Evolutionary conservation across 2,888 invertebrate genomes (phyloP), one percentile per base, ranked within the genome.

Genomic region (Drosophila ustulata): DNA sequence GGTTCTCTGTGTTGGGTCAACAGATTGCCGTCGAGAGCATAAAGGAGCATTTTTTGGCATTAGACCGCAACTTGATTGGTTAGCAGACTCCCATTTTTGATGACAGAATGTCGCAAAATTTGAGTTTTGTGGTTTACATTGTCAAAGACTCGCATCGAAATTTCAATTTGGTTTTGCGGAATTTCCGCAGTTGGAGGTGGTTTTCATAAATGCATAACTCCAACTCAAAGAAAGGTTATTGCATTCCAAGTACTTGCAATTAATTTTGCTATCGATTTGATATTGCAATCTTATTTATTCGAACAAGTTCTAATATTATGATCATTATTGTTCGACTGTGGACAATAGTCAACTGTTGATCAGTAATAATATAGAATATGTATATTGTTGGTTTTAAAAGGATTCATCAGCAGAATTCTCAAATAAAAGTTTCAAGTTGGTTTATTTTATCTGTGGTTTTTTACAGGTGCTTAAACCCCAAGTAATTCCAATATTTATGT

Each of bases 11-110:
- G 34, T 47, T 58, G 50, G 58, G 66, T 72, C 65, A 73, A 57
- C 73, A 76, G 51, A 47, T 57, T 57, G 23, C 50, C 53, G 37
- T 47, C 53, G 58, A 45, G 52, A 56, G 25, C 28, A 49, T 37
- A 28, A 30, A 59, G 3, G 18, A 47, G 43, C 9, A 43, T 71
- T 55, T 66, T 66, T 63, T 50, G 52, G 28, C 50, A 49, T 7
- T 18, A 23, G 30, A 68, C 78, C 69, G 26, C 75, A 75, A 28
- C 64, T 52, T 68, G 78, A 78, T 75, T 78, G 75, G 67, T 37
- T 18, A 45, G 32, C 25, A 34, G 34, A 32, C n/a, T 47, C 26
- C 43, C 34, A 72, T 41, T 61, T 49, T 41, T 56, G 4, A 45
- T 11, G 9, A 30, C 26, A n/a, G 37, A 70, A 41, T 61, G 47